Evolutionary conservation across 2,888 invertebrate species (phyloP), one percentile per base, ranked within the genome.

Genomic region (Rugalucina vietnamica): DNA sequence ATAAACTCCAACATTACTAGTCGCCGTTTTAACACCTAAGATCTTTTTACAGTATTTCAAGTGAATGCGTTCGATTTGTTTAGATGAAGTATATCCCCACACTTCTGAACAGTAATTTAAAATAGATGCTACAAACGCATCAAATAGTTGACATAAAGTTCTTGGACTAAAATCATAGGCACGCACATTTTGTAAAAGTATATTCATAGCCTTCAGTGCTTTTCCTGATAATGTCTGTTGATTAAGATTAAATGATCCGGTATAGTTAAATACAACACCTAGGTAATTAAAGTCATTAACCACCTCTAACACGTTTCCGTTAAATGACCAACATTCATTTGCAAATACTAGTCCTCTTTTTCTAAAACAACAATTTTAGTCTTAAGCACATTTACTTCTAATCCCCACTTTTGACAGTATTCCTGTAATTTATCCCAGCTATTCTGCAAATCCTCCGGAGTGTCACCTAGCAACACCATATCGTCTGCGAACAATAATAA

Each of bases 61-160:
- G 37, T 82, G 82, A 39, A 77, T 32, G 36, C 71, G 34, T 24
- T 81, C 81, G 57, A 76, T 1, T 10, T 72, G n/a, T 27, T 76
- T 72, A 1, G 76, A 57, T 32, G 71, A 71, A 18, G 72, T 24
- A 49, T 29, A 72, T 4, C 76, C 72, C 43, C 32, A 81, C 1
- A 77, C 50, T 32, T 29, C 34, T 54, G 76, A 81, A 5, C 29
- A 14, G 34, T 76, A 76, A 32, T 65, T 70, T 4, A 81, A n/a
- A 21, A 82, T 73, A 49, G 76, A 57, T 36, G 36, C 36, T 0
- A 82, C 65, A 39, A 82, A 82, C 14, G 82, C 39, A 73, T 82
- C 73, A 50, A 81, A 76, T 18, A 81, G 37, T n/a, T 81, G 82
- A 37, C 73, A 82, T 18, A 65, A 39, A 24, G 36, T 69, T n/a